Evolutionary conservation across 92 coral and sea anemone genomes (phyloP), one percentile per base, ranked within the genome.

Genomic region (Phenganax stokvisi): DNA sequence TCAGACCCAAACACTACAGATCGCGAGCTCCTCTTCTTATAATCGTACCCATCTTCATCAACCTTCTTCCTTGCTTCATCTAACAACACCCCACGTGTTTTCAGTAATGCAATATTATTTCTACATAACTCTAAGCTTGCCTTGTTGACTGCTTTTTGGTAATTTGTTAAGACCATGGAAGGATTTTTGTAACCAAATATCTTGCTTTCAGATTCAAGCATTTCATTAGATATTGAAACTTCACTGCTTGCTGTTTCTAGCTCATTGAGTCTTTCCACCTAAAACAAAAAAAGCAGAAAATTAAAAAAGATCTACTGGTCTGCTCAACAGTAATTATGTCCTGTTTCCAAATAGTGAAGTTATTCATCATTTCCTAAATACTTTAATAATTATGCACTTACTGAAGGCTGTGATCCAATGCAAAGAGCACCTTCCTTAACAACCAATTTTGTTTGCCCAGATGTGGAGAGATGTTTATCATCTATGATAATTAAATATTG

Each of bases 11-110:
- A 73, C 71, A 59, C 57, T 72, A 56, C 47, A 54, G 84, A 85
- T 55, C 87, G 77, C 31, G 87, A 85, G 28, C 62, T 25, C 67
- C 71, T 85, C 71, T 80, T 85, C 57, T 37, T 56, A 80, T 85
- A 85, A 12, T 59, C 17, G 51, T 72, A 80, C 10, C 88, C 84
- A 20, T 80, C 85, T 7, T 54, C 56, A 75, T 80, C n/a, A 16
- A 85, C 85, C 51, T 85, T 85, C 58, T 85, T 54, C 30, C 84
- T 28, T 52, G 84, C 87, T 71, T 69, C 63, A 12, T 71, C 74
- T 57, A 85, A 74, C 67, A 79, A 53, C 54, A 71, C 79, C 51
- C 88, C 88, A 7, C 69, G 16, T 27, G 54, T 71, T 56, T 72
- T 70, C 61, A 79, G 80, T 8, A 85, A 57, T 69, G 74, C 80